Conservation (phyloP, 2,113 vertebrate species). For the Lethenteron camtschaticum region DNA sequence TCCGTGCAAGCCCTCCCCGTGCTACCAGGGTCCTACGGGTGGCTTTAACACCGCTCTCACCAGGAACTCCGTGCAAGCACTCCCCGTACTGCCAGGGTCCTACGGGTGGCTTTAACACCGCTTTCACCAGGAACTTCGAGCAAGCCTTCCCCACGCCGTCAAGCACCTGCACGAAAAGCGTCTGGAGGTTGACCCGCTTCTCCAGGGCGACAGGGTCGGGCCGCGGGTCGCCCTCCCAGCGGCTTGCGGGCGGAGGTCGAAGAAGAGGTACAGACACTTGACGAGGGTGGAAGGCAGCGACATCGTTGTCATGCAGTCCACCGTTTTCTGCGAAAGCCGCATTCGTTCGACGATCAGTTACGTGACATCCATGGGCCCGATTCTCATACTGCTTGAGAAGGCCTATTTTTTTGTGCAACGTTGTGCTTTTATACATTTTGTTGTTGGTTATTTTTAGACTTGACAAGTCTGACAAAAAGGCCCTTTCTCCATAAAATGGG, state of each 20-base stretch:
- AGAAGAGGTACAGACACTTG: constrained; percentile 97
- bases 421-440: neutral
- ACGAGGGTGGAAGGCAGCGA: constrained; percentile 94
- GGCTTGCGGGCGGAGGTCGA: constrained; percentile 67
- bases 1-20: no score
- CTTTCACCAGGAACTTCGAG: no score
- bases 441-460: constrained; percentile 4
- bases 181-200: constrained; percentile 65
- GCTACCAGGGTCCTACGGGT: no score
- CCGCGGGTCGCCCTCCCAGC: constrained; percentile 52
- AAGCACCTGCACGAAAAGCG: constrained; percentile 86
- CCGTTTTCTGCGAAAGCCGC: constrained; percentile 61
- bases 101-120: no score
- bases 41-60: no score
- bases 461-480: neutral
- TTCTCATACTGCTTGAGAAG: neutral
- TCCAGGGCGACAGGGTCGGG: constrained; percentile 76
- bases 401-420: neutral
- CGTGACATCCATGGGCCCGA: neutral
- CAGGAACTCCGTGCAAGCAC: no score
- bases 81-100: no score
- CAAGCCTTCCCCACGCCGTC: no score
- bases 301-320: constrained; percentile 99
- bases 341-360: neutral
- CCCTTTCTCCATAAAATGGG: no score